A percentile compares a stretch with the other conserved stretches of the same genome.
These are phyloP conservation scores for Seira sanloemensis DNA, from an alignment of 2,888 invertebrate species.

Conservation along the genomic window DNA sequence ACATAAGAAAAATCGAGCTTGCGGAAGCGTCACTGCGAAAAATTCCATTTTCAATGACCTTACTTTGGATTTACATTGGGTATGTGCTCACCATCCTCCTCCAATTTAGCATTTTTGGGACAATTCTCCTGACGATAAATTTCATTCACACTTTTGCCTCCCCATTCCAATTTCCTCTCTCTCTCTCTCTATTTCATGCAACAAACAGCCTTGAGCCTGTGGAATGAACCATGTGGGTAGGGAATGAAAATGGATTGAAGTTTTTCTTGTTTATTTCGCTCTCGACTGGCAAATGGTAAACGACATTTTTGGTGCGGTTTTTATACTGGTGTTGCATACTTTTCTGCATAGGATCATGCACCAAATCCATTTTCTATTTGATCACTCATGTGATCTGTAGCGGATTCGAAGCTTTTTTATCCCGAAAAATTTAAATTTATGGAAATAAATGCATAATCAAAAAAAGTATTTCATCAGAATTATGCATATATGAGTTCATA, in stretches of 20 bases:
- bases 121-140: constrained; percentile 47
- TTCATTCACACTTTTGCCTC: constrained; percentile 43
- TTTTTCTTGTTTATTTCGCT: constrained; percentile 14
- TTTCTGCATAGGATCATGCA: neutral
- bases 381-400: neutral
- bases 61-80: neutral
- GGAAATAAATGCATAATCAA: constrained; percentile 40
- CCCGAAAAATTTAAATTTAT: constrained; percentile 46
- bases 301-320: neutral
- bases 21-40: too few relatives aligned
- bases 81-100: neutral
- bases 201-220: neutral
- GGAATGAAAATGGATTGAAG: neutral
- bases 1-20: too few relatives aligned
- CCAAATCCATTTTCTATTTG: neutral
- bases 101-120: constrained; percentile 29
- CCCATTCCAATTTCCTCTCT: neutral
- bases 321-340: neutral
- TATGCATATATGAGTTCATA: too few relatives aligned
- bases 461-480: too few relatives aligned
- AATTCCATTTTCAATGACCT: neutral
- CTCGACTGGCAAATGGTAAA: constrained; percentile 2
- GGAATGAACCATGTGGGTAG: neutral
- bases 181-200: constrained; percentile 5
- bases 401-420: neutral